These are phyloP conservation scores for Bombus confusus DNA, from an alignment of 1,140 invertebrate genomes.

Conservation along the genomic window DNA sequence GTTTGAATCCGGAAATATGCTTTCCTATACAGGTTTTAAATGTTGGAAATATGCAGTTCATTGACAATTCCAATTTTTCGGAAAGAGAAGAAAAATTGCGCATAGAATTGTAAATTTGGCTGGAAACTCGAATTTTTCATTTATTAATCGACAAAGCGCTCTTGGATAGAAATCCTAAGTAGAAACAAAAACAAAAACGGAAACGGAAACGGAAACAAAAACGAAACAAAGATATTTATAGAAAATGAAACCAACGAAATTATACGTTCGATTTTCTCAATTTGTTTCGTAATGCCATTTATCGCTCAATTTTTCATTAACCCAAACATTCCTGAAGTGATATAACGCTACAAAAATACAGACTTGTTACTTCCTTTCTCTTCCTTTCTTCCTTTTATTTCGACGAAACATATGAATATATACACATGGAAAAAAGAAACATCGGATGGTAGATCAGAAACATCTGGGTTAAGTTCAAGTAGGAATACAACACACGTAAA, in stretches of 20 bases:
- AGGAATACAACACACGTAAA: conserved; percentile 11
- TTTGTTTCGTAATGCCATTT: not conserved
- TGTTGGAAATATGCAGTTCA: not conserved
- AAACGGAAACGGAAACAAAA: not conserved
- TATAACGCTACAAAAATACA: not conserved
- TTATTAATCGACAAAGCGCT: not conserved
- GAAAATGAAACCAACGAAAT: not conserved
- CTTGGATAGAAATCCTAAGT: not conserved
- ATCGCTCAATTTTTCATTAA: not conserved
- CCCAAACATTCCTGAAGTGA: conserved; percentile 23
- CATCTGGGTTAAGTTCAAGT: conserved; percentile 24
- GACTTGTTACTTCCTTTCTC: too few relatives aligned
- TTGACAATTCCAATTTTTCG: not conserved
- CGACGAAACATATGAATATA: not conserved
- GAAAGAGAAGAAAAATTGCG: not conserved
- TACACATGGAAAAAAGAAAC: conserved; percentile 2
- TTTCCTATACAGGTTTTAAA: not conserved
- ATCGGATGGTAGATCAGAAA: conserved; percentile 13
- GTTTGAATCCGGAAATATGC: not conserved
- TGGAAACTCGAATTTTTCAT: not conserved
- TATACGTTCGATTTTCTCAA: not conserved
- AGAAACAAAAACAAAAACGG: not conserved
- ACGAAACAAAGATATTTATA: not conserved
- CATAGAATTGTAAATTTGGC: not conserved
- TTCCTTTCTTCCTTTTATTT: not conserved